Conservation (phyloP, 2,113 vertebrate species). For the Muntiacus reevesi region DNA sequence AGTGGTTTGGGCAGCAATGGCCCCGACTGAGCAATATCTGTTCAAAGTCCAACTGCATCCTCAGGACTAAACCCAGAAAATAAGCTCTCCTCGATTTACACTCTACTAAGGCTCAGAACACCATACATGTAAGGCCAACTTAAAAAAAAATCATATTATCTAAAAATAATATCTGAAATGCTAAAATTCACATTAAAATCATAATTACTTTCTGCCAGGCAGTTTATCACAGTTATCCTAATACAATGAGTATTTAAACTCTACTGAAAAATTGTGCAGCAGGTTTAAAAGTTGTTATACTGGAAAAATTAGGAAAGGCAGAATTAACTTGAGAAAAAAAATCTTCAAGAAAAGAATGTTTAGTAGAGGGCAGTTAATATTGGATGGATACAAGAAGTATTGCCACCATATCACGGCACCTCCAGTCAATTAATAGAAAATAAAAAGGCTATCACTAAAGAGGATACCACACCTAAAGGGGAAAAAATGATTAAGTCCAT, state of each 20-base stretch:
- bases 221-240: not conserved
- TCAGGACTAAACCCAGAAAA: not conserved
- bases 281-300: not conserved
- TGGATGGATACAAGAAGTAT: not conserved
- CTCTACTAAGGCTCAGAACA: not conserved
- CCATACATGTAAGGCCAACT: not conserved
- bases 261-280: not conserved
- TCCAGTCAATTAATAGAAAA: not conserved
- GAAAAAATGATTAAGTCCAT: no score
- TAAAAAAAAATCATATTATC: not conserved
- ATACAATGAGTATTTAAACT: not conserved
- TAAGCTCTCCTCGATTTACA: not conserved
- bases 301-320: slow-evolving; percentile 4
- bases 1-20: not conserved
- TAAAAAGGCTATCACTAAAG: not conserved
- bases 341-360: not conserved
- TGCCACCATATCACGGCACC: not conserved
- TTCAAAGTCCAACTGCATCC: not conserved
- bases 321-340: not conserved
- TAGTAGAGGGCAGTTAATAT: not conserved
- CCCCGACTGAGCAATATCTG: not conserved
- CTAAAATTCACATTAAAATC: slow-evolving; percentile 3
- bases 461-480: not conserved
- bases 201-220: not conserved
- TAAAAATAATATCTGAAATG: slow-evolving; percentile 22